Conservation (phyloP, 2,888 invertebrate species). For the Carabus problematicus region DNA sequence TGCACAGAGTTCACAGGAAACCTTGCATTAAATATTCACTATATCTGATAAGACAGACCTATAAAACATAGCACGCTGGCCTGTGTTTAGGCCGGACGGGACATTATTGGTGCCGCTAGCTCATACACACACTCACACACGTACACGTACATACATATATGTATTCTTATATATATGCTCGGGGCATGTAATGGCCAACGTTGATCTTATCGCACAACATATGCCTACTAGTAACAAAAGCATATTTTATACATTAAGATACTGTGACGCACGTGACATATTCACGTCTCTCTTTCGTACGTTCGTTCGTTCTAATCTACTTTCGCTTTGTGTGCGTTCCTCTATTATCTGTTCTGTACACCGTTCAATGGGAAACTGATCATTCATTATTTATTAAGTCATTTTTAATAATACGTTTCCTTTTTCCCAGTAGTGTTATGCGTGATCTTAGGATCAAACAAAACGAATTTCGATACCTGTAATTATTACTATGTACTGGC, state of each 20-base stretch:
- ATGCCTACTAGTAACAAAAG: slow-evolving; percentile 34
- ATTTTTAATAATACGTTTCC: slow-evolving; percentile 55
- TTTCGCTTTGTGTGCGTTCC: slow-evolving; percentile 20
- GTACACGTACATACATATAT: not conserved
- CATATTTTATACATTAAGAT: slow-evolving; percentile 43
- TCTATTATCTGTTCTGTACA: not conserved
- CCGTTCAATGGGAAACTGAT: slow-evolving; percentile 35
- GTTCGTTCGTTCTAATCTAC: not conserved
- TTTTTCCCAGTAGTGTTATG: slow-evolving; percentile 19
- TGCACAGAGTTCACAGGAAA: slow-evolving; percentile 24
- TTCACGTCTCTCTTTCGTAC: not conserved
- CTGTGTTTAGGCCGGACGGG: slow-evolving; percentile 27
- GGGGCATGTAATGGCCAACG: slow-evolving; percentile 36
- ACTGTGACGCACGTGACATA: slow-evolving; percentile 5
- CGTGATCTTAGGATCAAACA: slow-evolving; percentile 40
- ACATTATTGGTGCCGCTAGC: slow-evolving; percentile 30
- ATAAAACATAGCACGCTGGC: slow-evolving; percentile 32
- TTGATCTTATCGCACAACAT: slow-evolving; percentile 37
- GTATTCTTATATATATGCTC: slow-evolving; percentile 29
- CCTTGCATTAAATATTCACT: slow-evolving; percentile 43
- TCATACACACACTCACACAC: too few relatives aligned
- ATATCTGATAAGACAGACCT: slow-evolving; percentile 42
- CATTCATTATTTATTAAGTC: slow-evolving; percentile 58
- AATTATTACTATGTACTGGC: slow-evolving; percentile 12
- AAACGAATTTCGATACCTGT: slow-evolving; percentile 26